These are phyloP conservation scores for Perca flavescens DNA, from an alignment of 2,113 vertebrate species.

Conservation along the genomic window DNA sequence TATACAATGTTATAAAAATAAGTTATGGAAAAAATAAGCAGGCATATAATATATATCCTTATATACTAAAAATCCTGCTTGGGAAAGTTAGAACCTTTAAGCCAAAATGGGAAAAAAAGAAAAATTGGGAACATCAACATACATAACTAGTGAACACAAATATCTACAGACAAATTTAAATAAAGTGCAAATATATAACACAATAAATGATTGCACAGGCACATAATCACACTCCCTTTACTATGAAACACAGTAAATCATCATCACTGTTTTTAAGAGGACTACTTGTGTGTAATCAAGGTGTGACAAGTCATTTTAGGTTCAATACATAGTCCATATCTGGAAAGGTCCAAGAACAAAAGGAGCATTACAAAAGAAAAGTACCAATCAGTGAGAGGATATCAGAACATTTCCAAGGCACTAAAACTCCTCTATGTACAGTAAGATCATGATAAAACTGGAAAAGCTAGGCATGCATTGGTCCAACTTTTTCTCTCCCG, in stretches of 20 bases:
- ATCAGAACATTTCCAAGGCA: background rate
- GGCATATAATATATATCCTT: too few relatives aligned
- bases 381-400: background rate
- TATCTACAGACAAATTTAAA: background rate
- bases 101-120: background rate
- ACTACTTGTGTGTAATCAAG: background rate
- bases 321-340: background rate
- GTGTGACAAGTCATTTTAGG: background rate
- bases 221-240: background rate
- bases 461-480: background rate
- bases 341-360: background rate
- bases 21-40: background rate
- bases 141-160: background rate
- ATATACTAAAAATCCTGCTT: too few relatives aligned
- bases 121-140: background rate
- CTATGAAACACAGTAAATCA: background rate
- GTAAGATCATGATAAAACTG: background rate
- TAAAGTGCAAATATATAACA: background rate
- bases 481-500: background rate
- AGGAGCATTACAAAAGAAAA: background rate
- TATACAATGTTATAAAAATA: background rate
- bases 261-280: background rate
- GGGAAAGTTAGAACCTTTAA: background rate
- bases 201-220: slow-evolving; percentile 8
- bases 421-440: background rate